Evolutionary conservation across 1,140 invertebrate genomes (phyloP), one percentile per base, ranked within the genome.

Genomic region (Vanessa atalanta): DNA sequence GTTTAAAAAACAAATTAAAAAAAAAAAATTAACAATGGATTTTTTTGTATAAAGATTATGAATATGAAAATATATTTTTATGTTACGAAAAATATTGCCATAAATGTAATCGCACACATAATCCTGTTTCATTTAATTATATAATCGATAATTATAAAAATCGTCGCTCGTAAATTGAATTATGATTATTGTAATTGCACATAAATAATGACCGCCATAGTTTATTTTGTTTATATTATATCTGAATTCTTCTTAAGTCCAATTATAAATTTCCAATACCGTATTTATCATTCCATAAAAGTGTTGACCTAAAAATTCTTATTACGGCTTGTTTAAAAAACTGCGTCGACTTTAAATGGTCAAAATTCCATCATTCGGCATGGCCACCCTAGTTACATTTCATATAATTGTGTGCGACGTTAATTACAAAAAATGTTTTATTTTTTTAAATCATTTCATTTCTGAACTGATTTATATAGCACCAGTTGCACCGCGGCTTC

Each of bases 371-470:
- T n/a, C 43, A 72, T 55, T 55, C 48, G 53, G 65, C 63, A 72
- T 72, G 71, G 71, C 64, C 47, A 72, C 64, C 71, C 63, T 63
- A 72, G 71, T 60, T 66, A 60, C 53, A 60, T 55, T 55, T 72
- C 23, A 55, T 72, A 66, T 72, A 72, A 72, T 72, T 65, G 51
- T 65, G 47, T 72, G 61, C 55, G 48, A 23, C 15, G 63, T 55
- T 47, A 68, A 68, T 68, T 57, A 69, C 13, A n/a, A 47, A 47
- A 57, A 69, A 47, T 47, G 26, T 47, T 6, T 5, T 47, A 13
- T 8, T 51, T n/a, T 6, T n/a, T 61, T 61, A 15, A 2, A 26
- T 37, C 6, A n/a, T 37, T 37, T 13, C 37, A 2, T 23, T 37
- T 37, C 14, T 61, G 31, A 12, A 3, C 57, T 37, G 57, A 16